Conservation (phyloP, 2,888 invertebrate species). For the Ophion costatus region DNA sequence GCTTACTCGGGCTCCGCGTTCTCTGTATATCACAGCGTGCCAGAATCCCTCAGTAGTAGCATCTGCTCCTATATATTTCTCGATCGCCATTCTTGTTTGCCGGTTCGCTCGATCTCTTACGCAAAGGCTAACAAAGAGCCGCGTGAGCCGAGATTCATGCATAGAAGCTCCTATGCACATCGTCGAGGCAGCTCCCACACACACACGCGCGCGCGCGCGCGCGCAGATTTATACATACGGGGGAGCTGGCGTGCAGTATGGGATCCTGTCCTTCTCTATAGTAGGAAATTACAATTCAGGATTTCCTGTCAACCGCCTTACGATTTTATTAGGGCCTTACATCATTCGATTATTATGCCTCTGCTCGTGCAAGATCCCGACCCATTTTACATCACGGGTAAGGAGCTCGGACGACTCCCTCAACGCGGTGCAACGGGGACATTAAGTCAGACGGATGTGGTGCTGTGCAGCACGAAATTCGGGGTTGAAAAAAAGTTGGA, state of each 20-base stretch:
- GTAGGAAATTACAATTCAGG: slow-evolving; percentile 68
- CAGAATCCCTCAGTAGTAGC: slow-evolving; percentile 74
- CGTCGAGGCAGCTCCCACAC: slow-evolving; percentile 44
- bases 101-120: slow-evolving; percentile 69
- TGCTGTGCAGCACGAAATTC: neutral
- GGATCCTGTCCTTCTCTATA: slow-evolving; percentile 54
- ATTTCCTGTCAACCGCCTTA: slow-evolving; percentile 80
- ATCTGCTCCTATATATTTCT: slow-evolving; percentile 78
- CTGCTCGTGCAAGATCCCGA: slow-evolving; percentile 20
- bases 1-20: slow-evolving; percentile 16
- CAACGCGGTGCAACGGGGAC: neutral
- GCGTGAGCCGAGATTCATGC: slow-evolving; percentile 64
- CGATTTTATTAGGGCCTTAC: slow-evolving; percentile 83
- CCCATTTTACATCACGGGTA: slow-evolving; percentile 20
- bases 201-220: too few relatives aligned
- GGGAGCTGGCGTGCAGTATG: slow-evolving; percentile 74
- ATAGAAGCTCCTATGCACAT: slow-evolving; percentile 67
- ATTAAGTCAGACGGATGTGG: neutral
- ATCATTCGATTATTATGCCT: slow-evolving; percentile 79
- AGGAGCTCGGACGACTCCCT: slow-evolving; percentile 12
- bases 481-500: too few relatives aligned
- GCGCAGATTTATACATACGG: slow-evolving; percentile 62
- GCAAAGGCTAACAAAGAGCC: slow-evolving; percentile 77
- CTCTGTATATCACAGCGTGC: slow-evolving; percentile 51
- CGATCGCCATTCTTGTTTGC: slow-evolving; percentile 76